Evolutionary conservation across 2,888 invertebrate species (phyloP).

Genomic region (Thecocarcelia acutangulata): DNA sequence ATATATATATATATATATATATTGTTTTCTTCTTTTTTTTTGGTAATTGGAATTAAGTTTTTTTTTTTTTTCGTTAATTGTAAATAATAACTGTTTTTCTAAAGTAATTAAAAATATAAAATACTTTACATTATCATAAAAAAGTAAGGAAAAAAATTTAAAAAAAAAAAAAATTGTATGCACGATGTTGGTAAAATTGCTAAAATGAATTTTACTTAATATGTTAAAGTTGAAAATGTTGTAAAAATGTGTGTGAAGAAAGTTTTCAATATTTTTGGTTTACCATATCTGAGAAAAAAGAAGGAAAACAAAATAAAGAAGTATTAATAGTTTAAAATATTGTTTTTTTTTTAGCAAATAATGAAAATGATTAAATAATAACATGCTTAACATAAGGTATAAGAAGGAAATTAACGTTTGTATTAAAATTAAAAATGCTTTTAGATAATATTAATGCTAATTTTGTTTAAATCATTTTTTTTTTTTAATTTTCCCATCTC

Average conservation of each 20-base stretch:
- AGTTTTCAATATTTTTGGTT: conserved; percentile 80
- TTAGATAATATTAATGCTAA: no score
- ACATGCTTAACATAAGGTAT: no score
- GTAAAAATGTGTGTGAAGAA: conserved; percentile 60
- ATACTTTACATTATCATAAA: conserved; percentile 60
- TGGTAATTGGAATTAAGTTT: conserved; percentile 54
- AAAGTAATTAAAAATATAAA: conserved; percentile 50
- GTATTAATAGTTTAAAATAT: neutral
- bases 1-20: no score
- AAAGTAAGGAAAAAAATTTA: neutral
- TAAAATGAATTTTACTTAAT: conserved; percentile 55
- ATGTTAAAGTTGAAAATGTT: conserved; percentile 65
- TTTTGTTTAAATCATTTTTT: no score
- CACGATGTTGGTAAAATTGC: conserved; percentile 36
- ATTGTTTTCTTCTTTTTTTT: conserved; percentile 35
- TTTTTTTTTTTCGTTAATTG: conserved; percentile 24
- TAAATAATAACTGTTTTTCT: conserved; percentile 50
- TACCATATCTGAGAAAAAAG: conserved; percentile 78
- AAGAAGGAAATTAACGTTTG: no score
- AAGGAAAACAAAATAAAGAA: conserved; percentile 65
- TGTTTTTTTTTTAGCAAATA: no score
- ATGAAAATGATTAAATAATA: no score
- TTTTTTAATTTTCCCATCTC: no score
- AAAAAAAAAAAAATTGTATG: conserved; percentile 13
- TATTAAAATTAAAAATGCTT: no score